Evolutionary conservation across 2,888 invertebrate genomes (phyloP).

Genomic region (Ligdia adustata): DNA sequence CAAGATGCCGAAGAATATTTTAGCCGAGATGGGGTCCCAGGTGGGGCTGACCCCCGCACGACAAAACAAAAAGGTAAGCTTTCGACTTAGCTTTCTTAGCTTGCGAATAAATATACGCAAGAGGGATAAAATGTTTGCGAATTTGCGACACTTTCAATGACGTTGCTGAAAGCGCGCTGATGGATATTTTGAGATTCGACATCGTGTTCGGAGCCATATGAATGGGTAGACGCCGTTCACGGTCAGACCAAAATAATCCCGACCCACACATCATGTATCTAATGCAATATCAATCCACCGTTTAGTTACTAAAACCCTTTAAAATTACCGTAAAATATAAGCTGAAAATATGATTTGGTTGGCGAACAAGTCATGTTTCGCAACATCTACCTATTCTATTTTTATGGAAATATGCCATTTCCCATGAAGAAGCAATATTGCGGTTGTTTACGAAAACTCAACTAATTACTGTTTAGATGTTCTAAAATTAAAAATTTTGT

Average conservation of each 20-base stretch:
- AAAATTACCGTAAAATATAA: no score
- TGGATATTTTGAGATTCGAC: constrained; percentile 54
- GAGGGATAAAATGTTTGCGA: constrained; percentile 32
- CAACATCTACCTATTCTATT: no score
- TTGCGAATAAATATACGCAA: constrained; percentile 11
- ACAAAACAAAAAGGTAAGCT: constrained; percentile 70
- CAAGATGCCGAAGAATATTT: constrained; percentile 77
- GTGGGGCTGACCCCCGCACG: constrained; percentile 73
- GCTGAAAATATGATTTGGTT: no score
- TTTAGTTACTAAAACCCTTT: constrained; percentile 25
- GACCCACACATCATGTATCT: constrained; percentile 51
- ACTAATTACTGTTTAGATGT: no score
- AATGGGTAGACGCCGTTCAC: constrained; percentile 63
- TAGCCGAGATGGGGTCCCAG: constrained; percentile 80
- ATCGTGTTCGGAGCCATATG: constrained; percentile 55
- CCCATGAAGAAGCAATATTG: no score
- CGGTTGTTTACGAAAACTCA: no score
- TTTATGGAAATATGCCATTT: no score
- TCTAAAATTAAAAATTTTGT: no score
- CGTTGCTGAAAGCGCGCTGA: constrained; percentile 24
- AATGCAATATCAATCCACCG: constrained; percentile 68
- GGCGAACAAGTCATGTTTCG: no score
- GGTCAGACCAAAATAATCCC: constrained; percentile 72
- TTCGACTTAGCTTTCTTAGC: neutral
- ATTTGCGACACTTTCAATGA: constrained; percentile 29